Percentiles rank a stretch among this genome's conserved stretches.
Evolutionary conservation across 2,113 vertebrate species (phyloP).

Genomic region (Heterocephalus glaber): DNA sequence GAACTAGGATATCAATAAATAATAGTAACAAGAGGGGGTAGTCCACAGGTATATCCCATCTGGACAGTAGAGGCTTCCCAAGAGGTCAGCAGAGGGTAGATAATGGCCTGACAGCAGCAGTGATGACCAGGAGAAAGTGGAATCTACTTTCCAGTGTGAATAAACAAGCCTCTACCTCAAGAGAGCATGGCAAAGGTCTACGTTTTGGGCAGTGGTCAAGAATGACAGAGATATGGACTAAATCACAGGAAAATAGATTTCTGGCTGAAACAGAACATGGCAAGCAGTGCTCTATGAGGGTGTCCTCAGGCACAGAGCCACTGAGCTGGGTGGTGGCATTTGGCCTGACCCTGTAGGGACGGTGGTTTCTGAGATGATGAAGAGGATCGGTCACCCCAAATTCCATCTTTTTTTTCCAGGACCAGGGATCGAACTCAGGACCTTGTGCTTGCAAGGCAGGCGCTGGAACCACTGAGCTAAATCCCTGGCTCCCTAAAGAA

Average conservation of each 20-base stretch:
- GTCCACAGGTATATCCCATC: not conserved
- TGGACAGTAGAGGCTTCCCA: slow-evolving; percentile 21
- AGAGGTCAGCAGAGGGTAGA: not conserved
- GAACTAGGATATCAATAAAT: not conserved
- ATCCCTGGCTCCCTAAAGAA: not conserved
- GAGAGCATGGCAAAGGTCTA: not conserved
- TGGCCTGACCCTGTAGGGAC: not conserved
- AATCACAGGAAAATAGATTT: not conserved
- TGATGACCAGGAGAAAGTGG: not conserved
- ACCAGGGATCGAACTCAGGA: too few species aligned
- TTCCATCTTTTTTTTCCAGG: not conserved
- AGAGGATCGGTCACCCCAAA: not conserved
- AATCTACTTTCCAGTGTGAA: not conserved
- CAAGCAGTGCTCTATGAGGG: not conserved
- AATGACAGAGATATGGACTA: not conserved
- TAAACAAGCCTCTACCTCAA: not conserved
- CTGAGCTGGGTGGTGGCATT: not conserved
- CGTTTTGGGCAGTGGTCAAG: not conserved
- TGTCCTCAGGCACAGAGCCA: not conserved
- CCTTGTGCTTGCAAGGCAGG: not conserved
- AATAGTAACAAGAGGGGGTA: not conserved
- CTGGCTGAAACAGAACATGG: not conserved
- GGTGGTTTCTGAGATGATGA: not conserved
- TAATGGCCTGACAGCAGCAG: not conserved
- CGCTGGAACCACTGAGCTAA: too few species aligned